These are phyloP conservation scores for Liasis olivaceus DNA, from an alignment of 2,797 vertebrate species.

Conservation along the genomic window DNA sequence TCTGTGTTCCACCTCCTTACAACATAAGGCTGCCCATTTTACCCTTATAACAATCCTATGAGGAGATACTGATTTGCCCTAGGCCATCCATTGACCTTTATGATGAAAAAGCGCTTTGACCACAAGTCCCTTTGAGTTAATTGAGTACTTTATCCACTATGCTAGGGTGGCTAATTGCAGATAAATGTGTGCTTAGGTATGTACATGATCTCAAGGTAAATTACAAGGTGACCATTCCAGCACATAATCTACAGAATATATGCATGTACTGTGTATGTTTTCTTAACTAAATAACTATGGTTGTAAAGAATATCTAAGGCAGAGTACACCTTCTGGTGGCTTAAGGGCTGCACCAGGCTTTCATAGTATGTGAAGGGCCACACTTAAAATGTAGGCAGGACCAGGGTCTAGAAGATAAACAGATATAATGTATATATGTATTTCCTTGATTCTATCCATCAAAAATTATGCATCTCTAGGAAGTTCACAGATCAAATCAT, in stretches of 20 bases:
- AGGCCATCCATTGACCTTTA: not conserved
- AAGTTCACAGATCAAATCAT: not conserved
- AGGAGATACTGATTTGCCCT: not conserved
- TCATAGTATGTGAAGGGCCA: not conserved
- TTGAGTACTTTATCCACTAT: not conserved
- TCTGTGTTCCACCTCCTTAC: not conserved
- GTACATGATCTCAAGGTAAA: not conserved
- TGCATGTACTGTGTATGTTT: not conserved
- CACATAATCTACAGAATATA: not conserved
- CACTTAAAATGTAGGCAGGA: not conserved
- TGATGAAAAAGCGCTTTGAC: not conserved
- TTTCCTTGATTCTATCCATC: not conserved
- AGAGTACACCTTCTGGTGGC: not conserved
- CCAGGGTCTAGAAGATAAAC: not conserved
- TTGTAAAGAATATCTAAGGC: not conserved
- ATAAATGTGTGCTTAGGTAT: not conserved
- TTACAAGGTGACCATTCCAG: not conserved
- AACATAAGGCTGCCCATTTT: not conserved
- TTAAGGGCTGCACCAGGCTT: not conserved
- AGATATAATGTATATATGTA: not conserved
- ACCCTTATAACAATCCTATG: not conserved
- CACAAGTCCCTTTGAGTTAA: not conserved
- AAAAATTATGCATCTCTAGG: not conserved
- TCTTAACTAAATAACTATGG: not conserved
- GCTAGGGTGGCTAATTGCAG: not conserved